Conservation (phyloP, 35 echinoderm and acorn worm species). For the Diadema setosum region DNA sequence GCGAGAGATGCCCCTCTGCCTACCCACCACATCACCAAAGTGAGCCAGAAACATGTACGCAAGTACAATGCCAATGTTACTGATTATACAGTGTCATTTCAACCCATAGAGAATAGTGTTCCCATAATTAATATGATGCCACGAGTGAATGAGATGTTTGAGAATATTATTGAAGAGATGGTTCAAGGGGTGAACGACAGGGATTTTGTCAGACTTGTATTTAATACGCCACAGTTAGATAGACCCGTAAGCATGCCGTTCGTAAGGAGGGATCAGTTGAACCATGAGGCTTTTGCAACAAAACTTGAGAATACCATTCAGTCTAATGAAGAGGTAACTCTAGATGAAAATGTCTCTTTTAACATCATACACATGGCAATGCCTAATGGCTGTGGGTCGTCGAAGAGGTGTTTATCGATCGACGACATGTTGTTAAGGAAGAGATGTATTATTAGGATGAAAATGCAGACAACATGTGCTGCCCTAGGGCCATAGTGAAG, state of each 20-base stretch:
- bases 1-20: not conserved
- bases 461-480: constrained; percentile 39
- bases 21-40: not conserved
- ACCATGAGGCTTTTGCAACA: not conserved
- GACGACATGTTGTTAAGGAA: not conserved
- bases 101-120: not conserved
- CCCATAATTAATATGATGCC: not conserved
- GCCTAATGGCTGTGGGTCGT: not conserved
- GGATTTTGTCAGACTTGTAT: not conserved
- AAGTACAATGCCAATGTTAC: not conserved
- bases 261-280: not conserved
- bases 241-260: not conserved
- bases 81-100: not conserved
- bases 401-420: not conserved
- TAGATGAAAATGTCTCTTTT: not conserved
- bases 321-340: not conserved
- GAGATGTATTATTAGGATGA: not conserved
- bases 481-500: constrained; percentile 46
- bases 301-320: not conserved
- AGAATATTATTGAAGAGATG: not conserved
- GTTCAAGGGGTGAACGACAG: not conserved
- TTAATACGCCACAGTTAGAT: not conserved
- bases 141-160: not conserved
- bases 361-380: not conserved
- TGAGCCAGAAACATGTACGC: not conserved